A percentile compares a stretch with the other conserved stretches of the same genome.
Evolutionary conservation across 2,797 vertebrate genomes (phyloP).

Genomic region (Sebastes diploproa): DNA sequence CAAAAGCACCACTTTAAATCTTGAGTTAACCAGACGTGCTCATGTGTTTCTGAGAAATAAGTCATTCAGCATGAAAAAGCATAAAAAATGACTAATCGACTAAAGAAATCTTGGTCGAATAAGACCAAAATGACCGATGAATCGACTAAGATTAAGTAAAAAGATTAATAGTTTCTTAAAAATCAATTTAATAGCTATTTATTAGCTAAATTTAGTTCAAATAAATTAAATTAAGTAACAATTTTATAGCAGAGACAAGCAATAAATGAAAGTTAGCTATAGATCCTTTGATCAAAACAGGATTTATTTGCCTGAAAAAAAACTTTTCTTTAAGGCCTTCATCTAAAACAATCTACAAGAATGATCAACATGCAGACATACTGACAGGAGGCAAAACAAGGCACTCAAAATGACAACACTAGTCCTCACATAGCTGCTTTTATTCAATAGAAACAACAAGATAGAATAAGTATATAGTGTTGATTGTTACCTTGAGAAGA

Average conservation of each 20-base stretch:
- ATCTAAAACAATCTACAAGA: background rate
- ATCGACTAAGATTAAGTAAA: background rate
- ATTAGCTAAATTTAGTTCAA: background rate
- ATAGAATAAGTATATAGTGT: background rate
- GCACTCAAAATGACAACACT: background rate
- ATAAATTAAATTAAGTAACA: background rate
- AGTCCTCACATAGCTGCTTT: background rate
- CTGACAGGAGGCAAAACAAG: background rate
- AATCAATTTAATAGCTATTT: too few relatives aligned
- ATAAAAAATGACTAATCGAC: too few relatives aligned
- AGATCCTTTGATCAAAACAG: background rate
- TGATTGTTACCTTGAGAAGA: constrained; percentile 88
- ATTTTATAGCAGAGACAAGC: background rate
- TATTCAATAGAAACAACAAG: background rate
- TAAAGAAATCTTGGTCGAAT: too few relatives aligned
- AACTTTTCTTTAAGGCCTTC: background rate
- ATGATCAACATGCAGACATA: background rate
- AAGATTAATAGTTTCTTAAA: background rate
- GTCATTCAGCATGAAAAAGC: too few relatives aligned
- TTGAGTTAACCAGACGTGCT: too few relatives aligned
- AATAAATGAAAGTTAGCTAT: background rate
- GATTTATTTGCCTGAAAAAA: background rate
- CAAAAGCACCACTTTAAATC: too few relatives aligned
- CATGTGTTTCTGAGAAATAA: too few relatives aligned
- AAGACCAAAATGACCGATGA: too few relatives aligned